Conservation (phyloP, 23 tunicate species). For the Halocynthia aurantium region DNA sequence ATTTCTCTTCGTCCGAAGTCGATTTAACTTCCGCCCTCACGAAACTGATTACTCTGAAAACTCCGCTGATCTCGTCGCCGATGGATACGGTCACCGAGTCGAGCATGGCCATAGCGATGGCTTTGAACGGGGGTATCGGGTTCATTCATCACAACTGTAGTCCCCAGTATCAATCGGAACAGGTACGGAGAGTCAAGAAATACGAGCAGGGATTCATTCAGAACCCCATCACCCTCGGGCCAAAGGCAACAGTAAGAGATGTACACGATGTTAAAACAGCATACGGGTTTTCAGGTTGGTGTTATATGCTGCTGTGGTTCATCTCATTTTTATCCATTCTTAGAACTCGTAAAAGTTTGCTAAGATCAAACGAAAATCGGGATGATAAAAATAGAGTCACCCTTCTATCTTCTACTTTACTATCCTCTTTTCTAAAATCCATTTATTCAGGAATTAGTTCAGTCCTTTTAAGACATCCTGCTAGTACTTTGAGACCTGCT, state of each 20-base stretch:
- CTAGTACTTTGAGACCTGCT: too few species aligned
- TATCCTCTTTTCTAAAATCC: too few species aligned
- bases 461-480: too few species aligned
- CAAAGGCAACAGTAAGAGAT: slow-evolving; percentile 74
- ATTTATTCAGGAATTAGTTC: too few species aligned
- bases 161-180: slow-evolving; percentile 82
- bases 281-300: slow-evolving; percentile 61
- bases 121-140: slow-evolving; percentile 95
- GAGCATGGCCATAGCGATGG: slow-evolving; percentile 97
- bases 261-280: slow-evolving; percentile 50
- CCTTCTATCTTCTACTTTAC: too few species aligned
- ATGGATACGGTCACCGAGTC: slow-evolving; percentile 99
- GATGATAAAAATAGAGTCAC: too few species aligned
- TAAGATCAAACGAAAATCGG: too few species aligned
- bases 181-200: slow-evolving; percentile 91
- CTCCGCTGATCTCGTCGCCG: slow-evolving; percentile 88
- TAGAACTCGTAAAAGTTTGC: too few species aligned
- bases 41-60: slow-evolving; percentile 75
- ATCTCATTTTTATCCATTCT: too few species aligned
- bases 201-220: slow-evolving; percentile 97
- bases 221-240: slow-evolving; percentile 87
- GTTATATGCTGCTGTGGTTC: too few species aligned
- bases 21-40: slow-evolving; percentile 77
- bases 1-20: slow-evolving; percentile 74
- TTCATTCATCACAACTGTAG: slow-evolving; percentile 90